These are phyloP conservation scores for Axinella damicornis DNA, from an alignment of 37 sponge, comb jelly and placozoan species.

Conservation along the genomic window DNA sequence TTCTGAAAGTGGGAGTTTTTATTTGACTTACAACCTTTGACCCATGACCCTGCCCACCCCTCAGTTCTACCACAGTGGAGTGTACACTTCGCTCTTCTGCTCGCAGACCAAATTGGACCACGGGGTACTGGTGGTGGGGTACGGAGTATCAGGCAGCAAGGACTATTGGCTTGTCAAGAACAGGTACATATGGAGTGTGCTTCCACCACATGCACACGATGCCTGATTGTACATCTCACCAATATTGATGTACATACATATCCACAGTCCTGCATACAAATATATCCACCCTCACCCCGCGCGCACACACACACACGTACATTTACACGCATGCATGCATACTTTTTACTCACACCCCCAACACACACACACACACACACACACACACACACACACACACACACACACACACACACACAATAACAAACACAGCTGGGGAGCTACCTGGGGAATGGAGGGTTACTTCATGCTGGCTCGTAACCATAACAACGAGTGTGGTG, in stretches of 20 bases:
- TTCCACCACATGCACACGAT: too few species aligned
- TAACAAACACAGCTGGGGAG: constrained; percentile 52
- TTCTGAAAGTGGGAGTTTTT: not conserved
- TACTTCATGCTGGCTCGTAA: constrained; percentile 60
- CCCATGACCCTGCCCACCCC: not conserved
- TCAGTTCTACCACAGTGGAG: constrained; percentile 55
- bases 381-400: constrained; percentile 26
- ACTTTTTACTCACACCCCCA: not conserved
- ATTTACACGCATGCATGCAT: too few species aligned
- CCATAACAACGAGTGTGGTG: constrained; percentile 57
- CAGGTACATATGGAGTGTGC: constrained; percentile 29
- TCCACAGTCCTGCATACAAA: constrained; percentile 5
- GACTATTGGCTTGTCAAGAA: constrained; percentile 78
- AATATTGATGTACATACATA: not conserved
- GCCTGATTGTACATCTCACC: too few species aligned
- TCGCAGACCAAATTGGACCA: constrained; percentile 50
- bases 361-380: constrained; percentile 18
- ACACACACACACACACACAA: constrained; percentile 28
- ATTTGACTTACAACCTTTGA: not conserved
- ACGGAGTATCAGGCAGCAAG: constrained; percentile 31
- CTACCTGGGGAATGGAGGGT: constrained; percentile 47
- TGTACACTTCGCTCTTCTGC: constrained; percentile 48
- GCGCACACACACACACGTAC: not conserved
- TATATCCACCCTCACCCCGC: not conserved
- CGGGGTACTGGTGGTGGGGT: constrained; percentile 53